phyloP scores from a whole-genome alignment of 2,888 invertebrate genomes.

The Dyspetes luteomarginatus region DNA sequence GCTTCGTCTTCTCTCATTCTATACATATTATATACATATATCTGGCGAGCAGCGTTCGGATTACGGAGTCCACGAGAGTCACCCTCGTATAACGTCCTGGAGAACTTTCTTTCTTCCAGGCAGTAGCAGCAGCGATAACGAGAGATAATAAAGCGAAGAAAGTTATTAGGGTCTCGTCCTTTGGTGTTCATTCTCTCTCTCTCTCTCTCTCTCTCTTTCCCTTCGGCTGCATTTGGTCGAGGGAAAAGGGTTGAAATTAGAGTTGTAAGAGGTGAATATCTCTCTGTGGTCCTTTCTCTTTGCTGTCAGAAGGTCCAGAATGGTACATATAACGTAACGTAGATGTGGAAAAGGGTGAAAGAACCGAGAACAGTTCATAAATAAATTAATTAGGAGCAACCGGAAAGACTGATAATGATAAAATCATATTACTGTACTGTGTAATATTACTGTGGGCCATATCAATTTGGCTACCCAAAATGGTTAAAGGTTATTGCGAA shows the following conservation, averaged over 20 bases:
- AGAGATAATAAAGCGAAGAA: constrained; percentile 76
- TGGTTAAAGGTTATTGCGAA: no score
- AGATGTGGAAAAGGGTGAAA: constrained; percentile 44
- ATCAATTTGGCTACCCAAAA: no score
- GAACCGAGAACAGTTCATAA: constrained; percentile 75
- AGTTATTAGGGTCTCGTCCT: constrained; percentile 77
- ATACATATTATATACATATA: background rate
- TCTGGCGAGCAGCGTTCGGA: constrained; percentile 33
- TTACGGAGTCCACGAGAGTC: constrained; percentile 42
- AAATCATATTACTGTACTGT: constrained; percentile 77
- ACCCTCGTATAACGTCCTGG: constrained; percentile 42
- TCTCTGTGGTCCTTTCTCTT: background rate
- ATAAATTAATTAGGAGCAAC: constrained; percentile 81
- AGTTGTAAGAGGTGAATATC: constrained; percentile 56
- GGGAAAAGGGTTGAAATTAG: constrained; percentile 58
- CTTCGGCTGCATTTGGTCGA: constrained; percentile 21
- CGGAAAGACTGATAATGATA: constrained; percentile 79
- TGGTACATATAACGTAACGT: constrained; percentile 18
- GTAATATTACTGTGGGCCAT: constrained; percentile 69
- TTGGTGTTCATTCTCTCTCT: constrained; percentile 55
- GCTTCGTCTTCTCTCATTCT: constrained; percentile 18
- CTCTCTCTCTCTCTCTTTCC: constrained; percentile 1
- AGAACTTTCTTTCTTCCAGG: constrained; percentile 66
- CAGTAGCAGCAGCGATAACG: constrained; percentile 68
- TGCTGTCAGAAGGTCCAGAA: constrained; percentile 3